These are phyloP conservation scores for Pseudorhiza aurosa DNA, from an alignment of 30 jellyfish, hydroid and myxozoan genomes.

Conservation along the genomic window DNA sequence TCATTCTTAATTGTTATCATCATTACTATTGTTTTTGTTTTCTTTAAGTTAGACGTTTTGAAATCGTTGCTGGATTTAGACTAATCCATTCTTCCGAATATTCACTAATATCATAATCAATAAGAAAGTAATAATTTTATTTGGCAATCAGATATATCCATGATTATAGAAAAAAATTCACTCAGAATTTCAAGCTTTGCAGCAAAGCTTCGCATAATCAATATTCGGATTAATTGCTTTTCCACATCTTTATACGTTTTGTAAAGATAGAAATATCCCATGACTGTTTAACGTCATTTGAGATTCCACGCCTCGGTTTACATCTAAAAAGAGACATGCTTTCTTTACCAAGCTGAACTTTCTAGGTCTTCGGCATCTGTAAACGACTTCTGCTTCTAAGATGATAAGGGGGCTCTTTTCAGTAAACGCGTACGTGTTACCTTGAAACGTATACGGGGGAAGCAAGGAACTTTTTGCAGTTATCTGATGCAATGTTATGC, in stretches of 20 bases:
- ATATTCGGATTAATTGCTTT: background rate
- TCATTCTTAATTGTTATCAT: too few relatives aligned
- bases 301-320: background rate
- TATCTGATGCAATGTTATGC: background rate
- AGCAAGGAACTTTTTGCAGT: too few relatives aligned
- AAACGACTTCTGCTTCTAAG: background rate
- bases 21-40: too few relatives aligned
- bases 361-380: background rate
- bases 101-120: too few relatives aligned
- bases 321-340: background rate
- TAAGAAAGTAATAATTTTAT: too few relatives aligned
- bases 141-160: too few relatives aligned
- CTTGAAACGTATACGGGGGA: too few relatives aligned
- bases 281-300: background rate
- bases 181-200: background rate
- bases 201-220: background rate
- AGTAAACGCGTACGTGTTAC: too few relatives aligned
- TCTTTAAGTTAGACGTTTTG: too few relatives aligned
- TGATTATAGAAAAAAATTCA: too few relatives aligned
- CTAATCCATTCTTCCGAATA: too few relatives aligned
- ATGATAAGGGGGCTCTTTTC: background rate
- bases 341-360: background rate
- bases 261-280: background rate
- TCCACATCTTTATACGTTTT: background rate
- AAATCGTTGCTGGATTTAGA: too few relatives aligned